A percentile compares a stretch with the other conserved stretches of the same genome.
Evolutionary conservation across 2,797 vertebrate genomes (phyloP).

Genomic region (Aselliscus stoliczkanus): DNA sequence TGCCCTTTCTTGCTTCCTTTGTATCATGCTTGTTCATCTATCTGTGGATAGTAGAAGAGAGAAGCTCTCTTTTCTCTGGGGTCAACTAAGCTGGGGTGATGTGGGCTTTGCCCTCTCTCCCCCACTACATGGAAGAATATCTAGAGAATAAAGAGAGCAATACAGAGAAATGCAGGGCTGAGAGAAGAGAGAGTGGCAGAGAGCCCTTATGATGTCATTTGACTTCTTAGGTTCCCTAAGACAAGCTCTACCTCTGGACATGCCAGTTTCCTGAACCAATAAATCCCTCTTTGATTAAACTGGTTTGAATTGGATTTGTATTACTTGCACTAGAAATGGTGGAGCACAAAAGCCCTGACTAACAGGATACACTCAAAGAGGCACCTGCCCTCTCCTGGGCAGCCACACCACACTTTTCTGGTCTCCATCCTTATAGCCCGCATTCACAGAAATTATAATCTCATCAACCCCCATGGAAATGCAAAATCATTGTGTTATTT

Average conservation of each 20-base stretch:
- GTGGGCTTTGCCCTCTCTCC: background rate
- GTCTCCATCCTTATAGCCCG: background rate
- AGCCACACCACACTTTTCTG: background rate
- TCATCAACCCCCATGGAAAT: background rate
- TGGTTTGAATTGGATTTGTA: slow-evolving; percentile 16
- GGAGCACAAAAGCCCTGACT: background rate
- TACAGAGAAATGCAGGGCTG: background rate
- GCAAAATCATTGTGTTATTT: background rate
- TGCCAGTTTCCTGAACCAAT: background rate
- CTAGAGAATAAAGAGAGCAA: background rate
- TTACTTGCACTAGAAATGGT: background rate
- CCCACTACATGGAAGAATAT: background rate
- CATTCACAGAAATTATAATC: background rate
- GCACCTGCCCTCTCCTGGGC: background rate
- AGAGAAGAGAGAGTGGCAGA: background rate
- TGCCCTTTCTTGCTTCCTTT: background rate
- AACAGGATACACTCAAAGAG: background rate
- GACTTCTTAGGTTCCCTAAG: background rate
- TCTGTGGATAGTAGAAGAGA: background rate
- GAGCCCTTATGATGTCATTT: background rate
- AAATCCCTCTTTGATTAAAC: background rate
- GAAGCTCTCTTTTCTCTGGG: background rate
- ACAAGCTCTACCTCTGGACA: background rate
- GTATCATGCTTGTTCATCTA: background rate
- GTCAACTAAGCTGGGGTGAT: background rate